These are phyloP conservation scores for Lycophotia porphyrea DNA, from an alignment of 2,888 invertebrate species.

Conservation along the genomic window DNA sequence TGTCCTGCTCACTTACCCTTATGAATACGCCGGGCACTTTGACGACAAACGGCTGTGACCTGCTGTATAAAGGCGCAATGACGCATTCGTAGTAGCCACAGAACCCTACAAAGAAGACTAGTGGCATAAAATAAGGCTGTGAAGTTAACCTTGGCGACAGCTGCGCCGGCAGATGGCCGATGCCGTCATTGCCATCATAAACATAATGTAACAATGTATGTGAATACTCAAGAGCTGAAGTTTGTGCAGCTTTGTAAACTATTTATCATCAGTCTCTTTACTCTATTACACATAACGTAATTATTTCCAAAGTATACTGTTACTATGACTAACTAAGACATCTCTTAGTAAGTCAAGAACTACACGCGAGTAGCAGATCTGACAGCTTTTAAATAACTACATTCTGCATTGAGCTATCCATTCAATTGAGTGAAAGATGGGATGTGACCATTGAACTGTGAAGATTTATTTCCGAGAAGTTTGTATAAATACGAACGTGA, in stretches of 20 bases:
- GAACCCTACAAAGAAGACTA: slow-evolving; percentile 46
- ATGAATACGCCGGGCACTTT: neutral
- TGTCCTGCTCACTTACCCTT: neutral
- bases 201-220: slow-evolving; percentile 58
- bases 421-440: neutral
- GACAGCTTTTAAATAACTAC: neutral
- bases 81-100: neutral
- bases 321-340: neutral
- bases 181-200: slow-evolving; percentile 73
- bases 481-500: neutral
- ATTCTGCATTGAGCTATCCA: neutral
- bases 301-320: slow-evolving; percentile 9
- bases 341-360: neutral
- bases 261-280: slow-evolving; percentile 38
- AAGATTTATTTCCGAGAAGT: neutral
- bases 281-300: slow-evolving; percentile 35
- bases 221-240: slow-evolving; percentile 48
- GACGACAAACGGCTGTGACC: neutral
- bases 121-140: slow-evolving; percentile 62
- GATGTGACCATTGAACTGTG: neutral
- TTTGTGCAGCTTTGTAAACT: slow-evolving; percentile 58
- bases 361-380: neutral
- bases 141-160: slow-evolving; percentile 73
- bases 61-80: neutral
- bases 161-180: slow-evolving; percentile 76